Evolutionary conservation across 2,113 vertebrate species (phyloP), one percentile per base, ranked within the genome.

Genomic region (Nettapus auritus): DNA sequence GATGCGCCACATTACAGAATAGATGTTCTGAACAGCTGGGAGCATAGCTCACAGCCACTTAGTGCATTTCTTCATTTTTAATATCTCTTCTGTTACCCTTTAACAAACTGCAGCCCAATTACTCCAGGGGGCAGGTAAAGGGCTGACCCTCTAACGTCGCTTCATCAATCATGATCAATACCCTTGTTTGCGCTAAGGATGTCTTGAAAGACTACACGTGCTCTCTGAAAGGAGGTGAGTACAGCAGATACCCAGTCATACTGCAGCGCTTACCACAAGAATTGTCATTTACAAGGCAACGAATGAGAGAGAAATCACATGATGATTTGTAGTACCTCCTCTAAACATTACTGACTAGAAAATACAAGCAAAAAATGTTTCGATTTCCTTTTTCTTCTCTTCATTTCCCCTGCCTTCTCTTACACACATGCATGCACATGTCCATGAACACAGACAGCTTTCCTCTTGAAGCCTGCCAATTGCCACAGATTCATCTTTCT

Each of bases 401-500:
- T 81, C 16, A 23, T 82, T 84, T 86, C 26, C 28, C 74, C 48
- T n/a, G 21, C 26, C 3, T 6, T 63, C 59, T 44, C 70, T 87
- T 53, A 42, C 46, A 78, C 57, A 82, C 1, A 0, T 74, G 67
- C 68, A 48, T 3, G 4, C 42, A 71, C 71, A 74, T 5, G 26
- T 44, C 62, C 36, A 42, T 4, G 48, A 38, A 81, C 73, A 95
- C 82, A 76, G 73, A 64, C 33, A 79, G 78, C 68, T 93, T 75
- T 96, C 82, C 67, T 96, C 78, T 78, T 76, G 71, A 92, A 94
- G 87, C 91, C 88, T 97, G 95, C 93, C 96, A 97, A 92, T 96
- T 95, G 92, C 93, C 88, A 94, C 90, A 93, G 75, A 96, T 95
- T 96, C 96, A 93, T 97, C 94, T 95, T 85, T 60, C 94, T 95